Evolutionary conservation across 2,888 invertebrate genomes (phyloP), one percentile per base, ranked within the genome.

Genomic region (Bombylius discolor): DNA sequence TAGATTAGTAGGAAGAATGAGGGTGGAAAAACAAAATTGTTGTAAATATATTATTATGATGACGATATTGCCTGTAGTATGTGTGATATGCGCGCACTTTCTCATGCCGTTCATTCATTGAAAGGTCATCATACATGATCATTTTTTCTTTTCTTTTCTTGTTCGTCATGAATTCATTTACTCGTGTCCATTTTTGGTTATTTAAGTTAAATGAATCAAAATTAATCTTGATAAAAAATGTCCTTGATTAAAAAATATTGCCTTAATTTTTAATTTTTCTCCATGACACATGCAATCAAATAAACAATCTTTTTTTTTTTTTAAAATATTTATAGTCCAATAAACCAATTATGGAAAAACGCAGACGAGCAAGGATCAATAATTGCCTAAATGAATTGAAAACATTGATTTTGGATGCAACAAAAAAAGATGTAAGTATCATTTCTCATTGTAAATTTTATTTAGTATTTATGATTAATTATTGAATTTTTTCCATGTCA

Each of bases 301-400:
- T 23, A 23, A 23, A 23, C 23, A 42, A 36, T 7, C 34, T 5
- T 56, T 23, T 58, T 51, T 58, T 55, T 53, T 33, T 55, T 51
- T 57, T 47, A 60, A 46, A 60, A 58, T 65, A 63, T 65, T 79
- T 82, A 62, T 81, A 92, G 92, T 90, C 87, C 55, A 90, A 91
- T 68, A 92, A 92, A 71, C 93, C 93, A 39, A 89, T 93, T 64
- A 93, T 93, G 90, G 93, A 93, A 75, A 93, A 93, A 74, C 80
- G 89, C 64, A 78, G 93, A 63, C 80, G 93, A 63, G 93, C 92
- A 55, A 81, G 93, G 67, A 93, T 93, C 69, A 93, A 93, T 76
- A 84, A 91, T 68, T 90, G 90, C 66, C 79, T 93, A 59, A 87
- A 89, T 67, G 92, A 93, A 70, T 76, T 93, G 49, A 92, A 93